These are phyloP conservation scores for Conopomorpha cramerella DNA, from an alignment of 1,140 invertebrate genomes.

Conservation along the genomic window DNA sequence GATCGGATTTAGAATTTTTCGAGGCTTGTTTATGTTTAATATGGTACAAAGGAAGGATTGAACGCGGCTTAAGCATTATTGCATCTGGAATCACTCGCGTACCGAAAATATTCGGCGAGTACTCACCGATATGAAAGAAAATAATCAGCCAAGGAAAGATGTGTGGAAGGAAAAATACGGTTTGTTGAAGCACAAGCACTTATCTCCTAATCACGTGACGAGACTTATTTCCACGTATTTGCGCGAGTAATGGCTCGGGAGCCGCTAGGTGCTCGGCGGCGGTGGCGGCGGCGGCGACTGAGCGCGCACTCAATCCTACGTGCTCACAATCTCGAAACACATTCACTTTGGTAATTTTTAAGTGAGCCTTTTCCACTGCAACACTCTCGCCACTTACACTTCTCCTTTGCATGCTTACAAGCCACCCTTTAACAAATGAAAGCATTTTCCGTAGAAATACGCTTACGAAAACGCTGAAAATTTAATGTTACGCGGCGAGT, in stretches of 20 bases:
- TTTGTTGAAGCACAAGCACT: no score
- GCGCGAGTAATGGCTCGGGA: conserved; percentile 29
- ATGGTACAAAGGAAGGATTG: conserved; percentile 13
- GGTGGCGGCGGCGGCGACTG: conserved; percentile 36
- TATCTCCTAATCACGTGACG: conserved; percentile 34
- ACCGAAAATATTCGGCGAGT: no score
- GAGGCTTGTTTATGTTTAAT: conserved; percentile 31
- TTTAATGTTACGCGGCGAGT: conserved; percentile 40
- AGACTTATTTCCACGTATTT: conserved; percentile 23
- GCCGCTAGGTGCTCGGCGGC: conserved; percentile 18
- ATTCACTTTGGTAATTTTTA: conserved; percentile 46
- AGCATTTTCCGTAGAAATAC: conserved; percentile 32
- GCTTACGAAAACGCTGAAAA: conserved; percentile 42
- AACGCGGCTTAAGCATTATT: conserved; percentile 17
- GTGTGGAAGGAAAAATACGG: no score
- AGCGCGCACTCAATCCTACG: conserved; percentile 31
- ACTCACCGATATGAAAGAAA: no score
- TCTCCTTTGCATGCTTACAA: conserved; percentile 24
- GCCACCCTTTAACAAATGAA: conserved; percentile 50
- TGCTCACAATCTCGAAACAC: conserved; percentile 44
- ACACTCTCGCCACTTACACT: conserved; percentile 41
- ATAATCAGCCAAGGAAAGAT: no score
- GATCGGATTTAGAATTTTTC: conserved; percentile 21
- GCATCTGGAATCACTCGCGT: no score
- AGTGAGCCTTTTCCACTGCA: conserved; percentile 44